Conservation (phyloP, 2,113 vertebrate genomes). For the Dicerorhinus sumatrensis region DNA sequence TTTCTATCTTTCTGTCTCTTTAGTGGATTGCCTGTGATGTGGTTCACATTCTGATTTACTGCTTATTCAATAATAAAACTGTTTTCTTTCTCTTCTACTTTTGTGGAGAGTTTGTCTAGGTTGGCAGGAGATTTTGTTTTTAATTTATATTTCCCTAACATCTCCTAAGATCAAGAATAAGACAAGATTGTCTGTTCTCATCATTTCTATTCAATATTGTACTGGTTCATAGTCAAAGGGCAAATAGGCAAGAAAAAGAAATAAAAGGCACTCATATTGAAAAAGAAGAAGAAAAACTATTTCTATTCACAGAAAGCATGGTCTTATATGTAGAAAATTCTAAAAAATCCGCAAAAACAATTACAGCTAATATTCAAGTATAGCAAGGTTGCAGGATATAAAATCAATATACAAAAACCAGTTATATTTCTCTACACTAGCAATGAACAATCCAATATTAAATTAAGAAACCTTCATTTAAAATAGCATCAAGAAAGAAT, state of each 20-base stretch:
- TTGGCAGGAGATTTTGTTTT: neutral
- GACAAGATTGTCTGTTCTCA: neutral
- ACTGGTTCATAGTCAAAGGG: neutral
- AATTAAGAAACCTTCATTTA: neutral
- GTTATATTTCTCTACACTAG: neutral
- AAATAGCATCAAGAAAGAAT: neutral
- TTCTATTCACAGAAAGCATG: neutral
- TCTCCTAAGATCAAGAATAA: neutral
- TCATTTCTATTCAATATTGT: neutral
- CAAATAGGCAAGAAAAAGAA: too few relatives aligned
- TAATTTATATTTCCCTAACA: neutral
- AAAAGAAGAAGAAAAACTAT: too few relatives aligned
- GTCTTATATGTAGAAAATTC: neutral
- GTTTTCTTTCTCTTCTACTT: conserved; percentile 1
- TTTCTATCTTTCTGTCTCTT: neutral
- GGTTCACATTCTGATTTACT: neutral
- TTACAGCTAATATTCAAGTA: neutral
- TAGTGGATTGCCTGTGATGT: neutral
- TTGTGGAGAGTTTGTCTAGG: neutral
- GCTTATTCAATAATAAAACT: neutral
- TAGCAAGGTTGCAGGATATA: neutral
- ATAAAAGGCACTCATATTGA: too few relatives aligned
- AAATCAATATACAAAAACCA: neutral
- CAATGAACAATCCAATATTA: neutral
- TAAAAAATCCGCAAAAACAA: neutral